Evolutionary conservation across 2,888 invertebrate species (phyloP).

Genomic region (Camponotus fellah): DNA sequence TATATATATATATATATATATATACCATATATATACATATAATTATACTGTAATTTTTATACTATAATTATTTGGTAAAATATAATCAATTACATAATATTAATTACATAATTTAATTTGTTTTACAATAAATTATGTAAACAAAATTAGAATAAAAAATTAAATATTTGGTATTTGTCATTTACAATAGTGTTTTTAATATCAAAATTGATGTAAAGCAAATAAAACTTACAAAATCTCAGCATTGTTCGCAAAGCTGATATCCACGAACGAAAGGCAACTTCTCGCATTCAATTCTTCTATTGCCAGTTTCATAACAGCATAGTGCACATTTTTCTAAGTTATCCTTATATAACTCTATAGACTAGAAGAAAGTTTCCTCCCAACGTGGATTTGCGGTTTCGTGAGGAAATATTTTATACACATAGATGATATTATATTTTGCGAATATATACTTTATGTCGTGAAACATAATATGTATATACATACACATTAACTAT

Average conservation of each 20-base stretch:
- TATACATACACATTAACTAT: no score
- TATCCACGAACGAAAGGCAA: slow-evolving; percentile 35
- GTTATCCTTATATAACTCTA: slow-evolving; percentile 20
- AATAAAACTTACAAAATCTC: slow-evolving; percentile 8
- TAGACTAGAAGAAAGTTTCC: slow-evolving; percentile 15
- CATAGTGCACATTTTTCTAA: slow-evolving; percentile 19
- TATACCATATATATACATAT: no score
- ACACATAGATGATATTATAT: background rate
- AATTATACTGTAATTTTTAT: no score
- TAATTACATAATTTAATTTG: background rate
- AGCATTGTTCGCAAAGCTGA: slow-evolving; percentile 39
- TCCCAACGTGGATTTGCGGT: slow-evolving; percentile 15
- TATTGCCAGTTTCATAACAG: slow-evolving; percentile 31
- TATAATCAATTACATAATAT: background rate
- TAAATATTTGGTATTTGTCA: background rate
- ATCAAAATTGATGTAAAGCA: slow-evolving; percentile 19
- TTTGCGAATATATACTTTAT: background rate
- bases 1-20: background rate
- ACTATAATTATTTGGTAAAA: background rate
- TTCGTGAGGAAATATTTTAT: slow-evolving; percentile 21
- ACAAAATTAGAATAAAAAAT: slow-evolving; percentile 14
- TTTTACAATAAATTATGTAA: background rate
- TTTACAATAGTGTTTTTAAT: background rate
- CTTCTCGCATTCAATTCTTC: slow-evolving; percentile 29
- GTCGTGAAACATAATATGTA: background rate